Conservation (phyloP, 2,797 vertebrate species). For the Fringilla coelebs region DNA sequence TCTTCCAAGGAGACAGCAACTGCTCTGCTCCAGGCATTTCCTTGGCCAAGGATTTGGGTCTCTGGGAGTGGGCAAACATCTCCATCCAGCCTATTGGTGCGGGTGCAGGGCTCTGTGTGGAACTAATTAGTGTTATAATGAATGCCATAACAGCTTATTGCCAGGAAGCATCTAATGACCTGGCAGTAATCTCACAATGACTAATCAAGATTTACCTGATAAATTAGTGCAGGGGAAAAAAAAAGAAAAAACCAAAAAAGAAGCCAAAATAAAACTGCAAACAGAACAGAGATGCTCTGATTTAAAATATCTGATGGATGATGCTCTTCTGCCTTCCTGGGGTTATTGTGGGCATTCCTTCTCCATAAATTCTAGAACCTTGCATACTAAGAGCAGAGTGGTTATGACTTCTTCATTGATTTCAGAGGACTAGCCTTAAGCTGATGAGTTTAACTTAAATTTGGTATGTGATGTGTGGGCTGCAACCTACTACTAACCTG, state of each 20-base stretch:
- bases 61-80: not conserved
- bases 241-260: not conserved
- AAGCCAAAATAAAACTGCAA: not conserved
- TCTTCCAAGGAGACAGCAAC: not conserved
- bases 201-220: not conserved
- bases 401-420: not conserved
- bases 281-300: not conserved
- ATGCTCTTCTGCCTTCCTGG: not conserved
- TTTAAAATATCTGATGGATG: not conserved
- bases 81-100: not conserved
- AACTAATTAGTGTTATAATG: not conserved
- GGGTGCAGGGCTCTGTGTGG: not conserved
- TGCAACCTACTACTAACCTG: not conserved
- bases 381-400: not conserved
- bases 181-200: not conserved
- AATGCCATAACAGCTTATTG: not conserved
- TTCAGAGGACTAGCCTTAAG: not conserved
- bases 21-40: not conserved
- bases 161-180: not conserved
- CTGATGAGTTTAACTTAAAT: not conserved
- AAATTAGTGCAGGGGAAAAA: not conserved
- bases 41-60: not conserved
- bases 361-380: not conserved
- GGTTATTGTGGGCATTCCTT: accelerated
- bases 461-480: not conserved